Evolutionary conservation across 2,888 invertebrate genomes (phyloP).

Genomic region (Laspeyria flexula): DNA sequence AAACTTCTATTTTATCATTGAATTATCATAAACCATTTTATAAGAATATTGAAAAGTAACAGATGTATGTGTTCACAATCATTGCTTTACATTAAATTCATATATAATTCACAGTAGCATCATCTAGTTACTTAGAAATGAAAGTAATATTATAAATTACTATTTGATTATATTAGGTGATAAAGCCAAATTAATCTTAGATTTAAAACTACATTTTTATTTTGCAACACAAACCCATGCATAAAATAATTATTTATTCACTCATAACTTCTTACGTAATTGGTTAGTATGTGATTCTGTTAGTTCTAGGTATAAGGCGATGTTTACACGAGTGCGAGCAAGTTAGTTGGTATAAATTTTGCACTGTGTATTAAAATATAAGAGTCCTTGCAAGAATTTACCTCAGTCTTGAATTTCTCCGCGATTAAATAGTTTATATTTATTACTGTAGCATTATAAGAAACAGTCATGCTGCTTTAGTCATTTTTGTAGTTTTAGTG

Average conservation of each 20-base stretch:
- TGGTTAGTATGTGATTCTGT: slow-evolving; percentile 25
- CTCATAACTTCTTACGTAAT: slow-evolving; percentile 31
- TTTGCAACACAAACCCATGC: slow-evolving; percentile 21
- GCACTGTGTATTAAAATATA: slow-evolving; percentile 18
- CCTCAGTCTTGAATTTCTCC: slow-evolving; percentile 64
- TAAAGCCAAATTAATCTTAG: slow-evolving; percentile 51
- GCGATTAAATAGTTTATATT: slow-evolving; percentile 58
- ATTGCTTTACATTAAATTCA: neutral
- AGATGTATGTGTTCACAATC: neutral
- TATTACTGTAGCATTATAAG: slow-evolving; percentile 71
- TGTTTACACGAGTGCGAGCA: neutral
- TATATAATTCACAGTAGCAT: slow-evolving; percentile 8
- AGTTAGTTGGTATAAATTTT: neutral
- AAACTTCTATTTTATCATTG: too few relatives aligned
- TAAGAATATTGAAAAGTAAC: too few relatives aligned
- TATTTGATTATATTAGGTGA: too few relatives aligned
- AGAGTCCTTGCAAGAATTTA: slow-evolving; percentile 71
- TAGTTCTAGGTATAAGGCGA: slow-evolving; percentile 23
- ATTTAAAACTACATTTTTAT: slow-evolving; percentile 25
- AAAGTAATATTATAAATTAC: too few relatives aligned
- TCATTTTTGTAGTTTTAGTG: slow-evolving; percentile 76
- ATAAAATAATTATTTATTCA: slow-evolving; percentile 38
- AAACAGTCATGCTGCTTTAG: slow-evolving; percentile 77
- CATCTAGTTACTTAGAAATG: slow-evolving; percentile 20
- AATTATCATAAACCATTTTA: too few relatives aligned